Evolutionary conservation across 2,113 vertebrate species (phyloP).

Genomic region (Gallinago undulata): DNA sequence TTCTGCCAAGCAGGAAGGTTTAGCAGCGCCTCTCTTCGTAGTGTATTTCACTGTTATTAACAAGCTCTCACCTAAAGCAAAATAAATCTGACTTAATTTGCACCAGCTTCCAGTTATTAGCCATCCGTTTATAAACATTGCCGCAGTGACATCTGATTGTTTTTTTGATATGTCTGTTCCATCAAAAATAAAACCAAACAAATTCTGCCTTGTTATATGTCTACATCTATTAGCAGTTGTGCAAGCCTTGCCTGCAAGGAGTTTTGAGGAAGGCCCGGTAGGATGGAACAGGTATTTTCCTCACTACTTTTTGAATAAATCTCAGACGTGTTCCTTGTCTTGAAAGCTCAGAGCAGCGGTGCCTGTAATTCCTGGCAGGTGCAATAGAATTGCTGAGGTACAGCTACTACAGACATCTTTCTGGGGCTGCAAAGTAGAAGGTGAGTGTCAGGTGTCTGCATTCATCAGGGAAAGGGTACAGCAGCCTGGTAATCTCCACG

Average conservation of each 20-base stretch:
- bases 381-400: background rate
- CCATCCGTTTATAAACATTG: background rate
- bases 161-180: background rate
- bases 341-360: background rate
- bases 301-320: background rate
- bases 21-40: background rate
- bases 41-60: constrained; percentile 2
- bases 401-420: background rate
- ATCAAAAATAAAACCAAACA: background rate
- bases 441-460: background rate
- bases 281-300: background rate
- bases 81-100: constrained; percentile 46
- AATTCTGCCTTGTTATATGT: background rate
- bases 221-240: background rate
- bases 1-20: constrained; percentile 37
- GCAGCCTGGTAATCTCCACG: background rate
- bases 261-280: background rate
- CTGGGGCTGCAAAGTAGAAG: background rate
- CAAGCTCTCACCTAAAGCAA: constrained; percentile 28
- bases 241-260: background rate
- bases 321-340: background rate
- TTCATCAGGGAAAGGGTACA: background rate
- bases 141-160: background rate
- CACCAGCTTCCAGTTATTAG: background rate
- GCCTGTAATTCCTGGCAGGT: background rate